Conservation (phyloP, 2,888 invertebrate genomes). For the Cheilosia urbana region DNA sequence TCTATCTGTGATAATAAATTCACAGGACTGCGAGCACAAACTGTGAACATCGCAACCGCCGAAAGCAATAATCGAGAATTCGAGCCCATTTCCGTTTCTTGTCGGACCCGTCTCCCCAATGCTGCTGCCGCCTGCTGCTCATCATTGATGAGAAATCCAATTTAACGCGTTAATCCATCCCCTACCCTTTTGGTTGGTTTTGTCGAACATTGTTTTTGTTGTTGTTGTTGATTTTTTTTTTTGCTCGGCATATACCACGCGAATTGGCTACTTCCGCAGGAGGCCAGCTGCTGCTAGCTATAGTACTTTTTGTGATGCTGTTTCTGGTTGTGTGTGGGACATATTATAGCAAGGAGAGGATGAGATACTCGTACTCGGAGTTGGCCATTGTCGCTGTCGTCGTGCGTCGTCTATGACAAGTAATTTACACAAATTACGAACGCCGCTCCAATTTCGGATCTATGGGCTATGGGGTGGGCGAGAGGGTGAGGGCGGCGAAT, state of each 20-base stretch:
- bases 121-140: conserved; percentile 21
- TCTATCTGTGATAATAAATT: conserved; percentile 39
- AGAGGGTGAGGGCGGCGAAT: background rate
- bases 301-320: conserved; percentile 32
- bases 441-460: conserved; percentile 70
- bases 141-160: conserved; percentile 74
- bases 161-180: conserved; percentile 74
- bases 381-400: conserved; percentile 70
- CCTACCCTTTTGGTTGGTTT: conserved; percentile 49
- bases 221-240: conserved; percentile 27
- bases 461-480: no score
- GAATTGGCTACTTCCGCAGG: conserved; percentile 76
- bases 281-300: conserved; percentile 61
- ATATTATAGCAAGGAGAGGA: conserved; percentile 24
- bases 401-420: conserved; percentile 74
- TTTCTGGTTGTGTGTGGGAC: conserved; percentile 46
- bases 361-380: conserved; percentile 20
- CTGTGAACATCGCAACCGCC: conserved; percentile 51
- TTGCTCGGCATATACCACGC: conserved; percentile 35
- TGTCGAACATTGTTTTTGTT: background rate
- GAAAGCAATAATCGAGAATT: conserved; percentile 72
- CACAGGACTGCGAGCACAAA: conserved; percentile 18
- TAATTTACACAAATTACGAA: conserved; percentile 76
- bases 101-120: conserved; percentile 17
- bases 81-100: conserved; percentile 59